Conservation (phyloP, 2,888 invertebrate genomes). For the Lottia gigantea region DNA sequence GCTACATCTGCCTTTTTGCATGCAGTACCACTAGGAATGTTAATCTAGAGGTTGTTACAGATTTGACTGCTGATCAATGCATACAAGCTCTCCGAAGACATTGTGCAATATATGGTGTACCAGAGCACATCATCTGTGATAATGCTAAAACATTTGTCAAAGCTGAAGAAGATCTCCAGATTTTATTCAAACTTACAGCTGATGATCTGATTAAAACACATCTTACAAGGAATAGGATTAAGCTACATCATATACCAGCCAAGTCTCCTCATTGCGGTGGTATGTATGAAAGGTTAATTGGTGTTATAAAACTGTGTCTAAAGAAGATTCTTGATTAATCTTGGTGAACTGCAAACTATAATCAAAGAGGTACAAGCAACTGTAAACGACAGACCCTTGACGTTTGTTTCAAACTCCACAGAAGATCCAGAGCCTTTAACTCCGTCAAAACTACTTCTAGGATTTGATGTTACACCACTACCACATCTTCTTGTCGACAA, state of each 20-base stretch:
- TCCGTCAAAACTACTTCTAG: not conserved
- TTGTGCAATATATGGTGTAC: conserved; percentile 4
- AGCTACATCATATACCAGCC: not conserved
- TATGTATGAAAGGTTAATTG: conserved; percentile 3
- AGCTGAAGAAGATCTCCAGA: not conserved
- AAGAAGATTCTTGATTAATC: not conserved
- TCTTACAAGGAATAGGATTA: not conserved
- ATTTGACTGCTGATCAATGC: not conserved
- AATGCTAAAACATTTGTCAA: not conserved
- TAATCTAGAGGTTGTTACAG: conserved; percentile 1
- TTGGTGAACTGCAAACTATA: not conserved
- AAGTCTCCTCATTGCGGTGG: conserved; percentile 5
- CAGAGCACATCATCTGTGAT: not conserved
- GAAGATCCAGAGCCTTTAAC: not conserved
- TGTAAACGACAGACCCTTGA: not conserved
- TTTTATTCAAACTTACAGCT: too few species aligned
- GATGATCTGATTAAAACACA: too few species aligned
- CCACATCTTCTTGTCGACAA: not conserved
- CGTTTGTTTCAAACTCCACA: not conserved
- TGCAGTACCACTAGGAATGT: conserved; percentile 1
- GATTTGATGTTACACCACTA: conserved; percentile 4
- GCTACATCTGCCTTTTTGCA: not conserved
- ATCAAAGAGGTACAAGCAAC: not conserved
- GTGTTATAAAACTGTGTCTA: not conserved
- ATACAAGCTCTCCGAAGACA: conserved; percentile 3